A percentile compares a stretch with the other conserved stretches of the same genome.
These are phyloP conservation scores for Salminus brasiliensis DNA, from an alignment of 2,113 vertebrate genomes.

Conservation along the genomic window DNA sequence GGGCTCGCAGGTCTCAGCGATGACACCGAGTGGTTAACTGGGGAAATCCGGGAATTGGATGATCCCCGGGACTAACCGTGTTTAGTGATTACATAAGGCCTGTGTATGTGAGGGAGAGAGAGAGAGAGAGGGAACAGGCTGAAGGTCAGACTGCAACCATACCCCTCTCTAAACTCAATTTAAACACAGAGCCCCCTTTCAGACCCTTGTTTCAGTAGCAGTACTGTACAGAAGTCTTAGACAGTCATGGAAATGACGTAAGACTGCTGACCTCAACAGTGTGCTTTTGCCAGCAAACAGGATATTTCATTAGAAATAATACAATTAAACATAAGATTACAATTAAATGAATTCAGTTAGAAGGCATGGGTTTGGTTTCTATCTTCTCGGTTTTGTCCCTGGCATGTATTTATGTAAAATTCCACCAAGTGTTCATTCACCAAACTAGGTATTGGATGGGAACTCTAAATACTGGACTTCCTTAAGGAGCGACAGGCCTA, in stretches of 20 bases:
- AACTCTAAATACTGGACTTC: no score
- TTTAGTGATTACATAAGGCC: constrained; percentile 61
- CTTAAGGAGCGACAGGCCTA: no score
- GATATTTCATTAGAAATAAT: neutral
- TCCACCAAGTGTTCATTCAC: no score
- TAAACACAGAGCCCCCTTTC: neutral
- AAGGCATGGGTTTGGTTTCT: neutral
- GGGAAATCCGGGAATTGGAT: constrained; percentile 55
- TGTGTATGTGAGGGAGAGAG: constrained; percentile 12
- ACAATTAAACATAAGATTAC: neutral
- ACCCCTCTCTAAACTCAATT: neutral
- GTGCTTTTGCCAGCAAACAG: neutral
- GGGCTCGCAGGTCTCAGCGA: constrained; percentile 23
- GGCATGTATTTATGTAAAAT: no score
- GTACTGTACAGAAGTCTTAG: neutral
- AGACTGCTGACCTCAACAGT: neutral
- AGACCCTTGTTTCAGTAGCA: neutral
- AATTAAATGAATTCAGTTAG: neutral
- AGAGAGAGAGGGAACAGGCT: neutral
- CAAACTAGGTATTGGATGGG: no score
- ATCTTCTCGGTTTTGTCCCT: no score
- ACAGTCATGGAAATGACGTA: no score
- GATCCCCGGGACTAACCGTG: constrained; percentile 53
- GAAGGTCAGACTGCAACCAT: neutral
- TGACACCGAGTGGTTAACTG: constrained; percentile 46